Percentiles rank a stretch among this genome's conserved stretches.
Evolutionary conservation across 2,797 vertebrate genomes (phyloP).

Genomic region (Limosa lapponica): DNA sequence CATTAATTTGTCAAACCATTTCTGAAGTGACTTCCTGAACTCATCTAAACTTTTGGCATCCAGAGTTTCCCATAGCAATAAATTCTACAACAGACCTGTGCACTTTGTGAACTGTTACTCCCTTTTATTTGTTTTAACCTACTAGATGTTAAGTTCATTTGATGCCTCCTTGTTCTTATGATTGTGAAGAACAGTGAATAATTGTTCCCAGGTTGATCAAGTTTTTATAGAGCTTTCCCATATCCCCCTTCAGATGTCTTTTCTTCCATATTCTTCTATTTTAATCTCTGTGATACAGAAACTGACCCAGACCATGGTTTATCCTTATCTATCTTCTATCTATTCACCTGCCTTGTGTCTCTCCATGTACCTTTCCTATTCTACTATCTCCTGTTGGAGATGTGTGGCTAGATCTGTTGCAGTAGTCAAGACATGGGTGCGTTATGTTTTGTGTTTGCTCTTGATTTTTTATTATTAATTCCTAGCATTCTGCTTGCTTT

Average conservation of each 20-base stretch:
- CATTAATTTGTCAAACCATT: not conserved
- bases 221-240: not conserved
- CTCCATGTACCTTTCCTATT: not conserved
- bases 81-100: not conserved
- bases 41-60: not conserved
- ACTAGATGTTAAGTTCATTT: not conserved
- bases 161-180: not conserved
- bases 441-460: not conserved
- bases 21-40: not conserved
- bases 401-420: not conserved
- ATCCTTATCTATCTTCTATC: not conserved
- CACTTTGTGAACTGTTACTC: not conserved
- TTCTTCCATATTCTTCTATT: not conserved
- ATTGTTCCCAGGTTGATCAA: not conserved
- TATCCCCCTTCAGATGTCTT: not conserved
- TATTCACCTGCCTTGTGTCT: not conserved
- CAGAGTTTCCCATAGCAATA: not conserved
- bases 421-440: not conserved
- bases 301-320: not conserved
- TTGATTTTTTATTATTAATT: not conserved
- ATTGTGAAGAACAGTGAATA: not conserved
- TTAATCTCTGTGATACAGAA: not conserved
- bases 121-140: slow-evolving; percentile 6
- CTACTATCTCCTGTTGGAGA: not conserved
- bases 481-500: not conserved